These are phyloP conservation scores for Drosophila punjabiensis DNA, from an alignment of 1,140 invertebrate species.

Conservation along the genomic window DNA sequence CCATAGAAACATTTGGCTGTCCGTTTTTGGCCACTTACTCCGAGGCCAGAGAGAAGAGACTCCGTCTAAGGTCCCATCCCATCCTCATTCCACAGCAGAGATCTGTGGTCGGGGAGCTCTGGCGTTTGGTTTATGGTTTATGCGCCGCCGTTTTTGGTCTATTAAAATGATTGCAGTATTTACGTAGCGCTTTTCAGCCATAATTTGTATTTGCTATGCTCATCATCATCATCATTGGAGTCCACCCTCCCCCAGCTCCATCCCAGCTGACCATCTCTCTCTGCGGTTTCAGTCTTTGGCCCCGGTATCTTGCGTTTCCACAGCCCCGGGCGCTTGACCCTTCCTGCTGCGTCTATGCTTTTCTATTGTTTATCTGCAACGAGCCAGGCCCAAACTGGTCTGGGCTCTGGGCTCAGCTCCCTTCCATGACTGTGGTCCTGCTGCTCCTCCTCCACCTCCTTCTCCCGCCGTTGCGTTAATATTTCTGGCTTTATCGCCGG, in stretches of 20 bases:
- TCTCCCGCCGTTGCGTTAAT: conserved; percentile 62
- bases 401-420: neutral
- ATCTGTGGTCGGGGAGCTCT: conserved; percentile 22
- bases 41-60: conserved; percentile 12
- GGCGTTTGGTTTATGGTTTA: conserved; percentile 83
- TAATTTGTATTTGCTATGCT: conserved; percentile 82
- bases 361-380: conserved; percentile 80
- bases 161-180: conserved; percentile 84
- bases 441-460: neutral
- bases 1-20: conserved; percentile 56
- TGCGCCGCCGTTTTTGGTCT: conserved; percentile 83
- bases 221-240: conserved; percentile 68
- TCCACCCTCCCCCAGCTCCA: conserved; percentile 16
- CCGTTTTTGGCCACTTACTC: conserved; percentile 34
- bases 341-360: conserved; percentile 69
- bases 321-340: conserved; percentile 64
- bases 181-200: conserved; percentile 80
- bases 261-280: conserved; percentile 35
- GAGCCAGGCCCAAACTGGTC: conserved; percentile 48
- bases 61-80: conserved; percentile 16
- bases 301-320: conserved; percentile 42
- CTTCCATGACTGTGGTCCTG: conserved; percentile 15
- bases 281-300: conserved; percentile 44
- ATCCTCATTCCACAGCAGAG: neutral
- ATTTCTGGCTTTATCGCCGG: conserved; percentile 69